Evolutionary conservation across 2,797 vertebrate species (phyloP).

Genomic region (Phrynocephalus vlangalii): DNA sequence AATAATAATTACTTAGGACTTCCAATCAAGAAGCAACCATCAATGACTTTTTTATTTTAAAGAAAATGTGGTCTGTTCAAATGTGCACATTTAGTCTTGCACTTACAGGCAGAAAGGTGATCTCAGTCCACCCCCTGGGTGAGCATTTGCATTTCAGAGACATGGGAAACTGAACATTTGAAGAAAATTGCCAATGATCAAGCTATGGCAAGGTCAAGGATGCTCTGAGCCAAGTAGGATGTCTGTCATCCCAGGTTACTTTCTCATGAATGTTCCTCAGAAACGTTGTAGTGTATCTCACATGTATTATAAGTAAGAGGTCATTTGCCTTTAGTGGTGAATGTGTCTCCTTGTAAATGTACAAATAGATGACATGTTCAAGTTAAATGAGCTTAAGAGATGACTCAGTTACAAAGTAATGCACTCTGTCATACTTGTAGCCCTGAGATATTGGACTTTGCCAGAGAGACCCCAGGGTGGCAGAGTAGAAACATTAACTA

Average conservation of each 20-base stretch:
- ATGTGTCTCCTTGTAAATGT: constrained; percentile 44
- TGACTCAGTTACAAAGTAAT: constrained; percentile 59
- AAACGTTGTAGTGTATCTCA: constrained; percentile 22
- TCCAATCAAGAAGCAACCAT: too few species aligned
- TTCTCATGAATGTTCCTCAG: constrained; percentile 3
- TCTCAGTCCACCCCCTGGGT: background rate
- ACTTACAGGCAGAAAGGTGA: background rate
- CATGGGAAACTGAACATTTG: background rate
- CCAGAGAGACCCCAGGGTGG: constrained; percentile 33
- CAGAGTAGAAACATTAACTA: constrained; percentile 39
- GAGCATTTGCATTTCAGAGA: background rate
- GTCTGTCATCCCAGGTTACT: background rate
- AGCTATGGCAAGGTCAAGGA: background rate
- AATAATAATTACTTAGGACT: too few species aligned
- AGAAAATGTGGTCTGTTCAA: background rate
- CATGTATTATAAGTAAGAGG: background rate
- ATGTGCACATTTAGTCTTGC: background rate
- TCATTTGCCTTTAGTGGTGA: background rate
- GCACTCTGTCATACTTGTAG: constrained; percentile 65
- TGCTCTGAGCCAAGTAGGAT: background rate
- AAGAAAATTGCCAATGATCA: background rate
- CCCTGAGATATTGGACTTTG: constrained; percentile 50
- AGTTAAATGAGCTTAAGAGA: constrained; percentile 42
- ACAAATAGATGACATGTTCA: constrained; percentile 44
- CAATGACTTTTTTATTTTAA: too few species aligned